Evolutionary conservation across 2,797 vertebrate species (phyloP).

Genomic region (Gymnothorax reevesii): DNA sequence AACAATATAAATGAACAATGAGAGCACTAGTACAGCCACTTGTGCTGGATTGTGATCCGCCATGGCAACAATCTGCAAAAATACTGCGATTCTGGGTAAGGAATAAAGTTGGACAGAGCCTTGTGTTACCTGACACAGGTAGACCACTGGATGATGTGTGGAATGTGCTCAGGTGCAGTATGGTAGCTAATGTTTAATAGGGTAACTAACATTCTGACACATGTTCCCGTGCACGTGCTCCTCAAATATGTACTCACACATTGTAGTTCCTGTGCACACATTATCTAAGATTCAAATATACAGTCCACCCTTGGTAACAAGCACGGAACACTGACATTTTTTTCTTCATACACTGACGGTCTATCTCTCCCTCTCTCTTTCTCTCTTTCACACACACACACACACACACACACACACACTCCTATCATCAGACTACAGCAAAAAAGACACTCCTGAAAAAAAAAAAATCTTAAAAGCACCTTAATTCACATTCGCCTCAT

Average conservation of each 20-base stretch:
- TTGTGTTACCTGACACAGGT: not conserved
- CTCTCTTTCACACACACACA: not conserved
- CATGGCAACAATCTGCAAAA: constrained; percentile 16
- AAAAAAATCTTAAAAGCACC: not conserved
- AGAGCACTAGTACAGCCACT: not conserved
- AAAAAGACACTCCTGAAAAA: not conserved
- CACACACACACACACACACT: not conserved
- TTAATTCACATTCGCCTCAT: not conserved
- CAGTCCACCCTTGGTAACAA: not conserved
- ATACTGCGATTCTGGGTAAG: not conserved
- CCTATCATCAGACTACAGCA: not conserved
- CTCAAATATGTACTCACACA: constrained; percentile 8
- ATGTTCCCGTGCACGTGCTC: not conserved
- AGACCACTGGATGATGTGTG: not conserved
- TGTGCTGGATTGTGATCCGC: not conserved
- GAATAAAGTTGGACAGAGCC: not conserved
- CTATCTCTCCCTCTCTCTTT: not conserved
- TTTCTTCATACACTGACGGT: not conserved
- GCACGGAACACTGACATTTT: not conserved
- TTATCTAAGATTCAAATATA: not conserved
- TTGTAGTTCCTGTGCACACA: not conserved
- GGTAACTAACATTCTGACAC: not conserved
- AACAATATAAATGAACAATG: not conserved
- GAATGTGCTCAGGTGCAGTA: not conserved
- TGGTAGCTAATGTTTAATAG: not conserved